These are phyloP conservation scores for Poeciliopsis turneri DNA, from an alignment of 2,797 vertebrate species.

Conservation along the genomic window DNA sequence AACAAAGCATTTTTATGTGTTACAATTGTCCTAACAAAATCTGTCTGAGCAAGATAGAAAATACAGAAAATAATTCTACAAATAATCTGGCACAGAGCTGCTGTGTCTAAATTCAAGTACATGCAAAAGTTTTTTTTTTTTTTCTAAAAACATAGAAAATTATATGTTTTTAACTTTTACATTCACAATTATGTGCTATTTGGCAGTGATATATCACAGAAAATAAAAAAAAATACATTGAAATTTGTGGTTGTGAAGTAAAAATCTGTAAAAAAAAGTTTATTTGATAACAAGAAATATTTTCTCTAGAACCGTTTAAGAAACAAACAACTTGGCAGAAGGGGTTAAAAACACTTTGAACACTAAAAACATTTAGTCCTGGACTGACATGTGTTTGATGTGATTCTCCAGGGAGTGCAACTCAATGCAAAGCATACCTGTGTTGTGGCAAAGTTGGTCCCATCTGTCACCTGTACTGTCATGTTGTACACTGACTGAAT, in stretches of 20 bases:
- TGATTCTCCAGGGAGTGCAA: slow-evolving; percentile 16
- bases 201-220: not conserved
- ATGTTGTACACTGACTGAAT: slow-evolving; percentile 93
- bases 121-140: not conserved
- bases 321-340: not conserved
- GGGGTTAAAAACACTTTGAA: not conserved
- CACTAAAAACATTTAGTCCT: not conserved
- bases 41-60: not conserved
- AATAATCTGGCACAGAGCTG: not conserved
- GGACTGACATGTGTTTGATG: not conserved
- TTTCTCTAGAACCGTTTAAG: not conserved
- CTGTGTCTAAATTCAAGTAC: not conserved
- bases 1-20: not conserved
- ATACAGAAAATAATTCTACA: not conserved
- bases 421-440: slow-evolving; percentile 83
- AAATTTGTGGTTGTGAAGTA: not conserved
- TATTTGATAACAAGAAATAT: not conserved
- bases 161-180: not conserved
- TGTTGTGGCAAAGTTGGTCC: slow-evolving; percentile 87
- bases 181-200: not conserved
- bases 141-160: not conserved
- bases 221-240: not conserved
- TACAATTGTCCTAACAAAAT: not conserved
- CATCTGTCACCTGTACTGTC: slow-evolving; percentile 95
- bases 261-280: not conserved